Percentiles rank a stretch among this genome's conserved stretches.
phyloP scores from a whole-genome alignment of 2,113 vertebrate genomes.

The Tricholaema leucomelas region DNA sequence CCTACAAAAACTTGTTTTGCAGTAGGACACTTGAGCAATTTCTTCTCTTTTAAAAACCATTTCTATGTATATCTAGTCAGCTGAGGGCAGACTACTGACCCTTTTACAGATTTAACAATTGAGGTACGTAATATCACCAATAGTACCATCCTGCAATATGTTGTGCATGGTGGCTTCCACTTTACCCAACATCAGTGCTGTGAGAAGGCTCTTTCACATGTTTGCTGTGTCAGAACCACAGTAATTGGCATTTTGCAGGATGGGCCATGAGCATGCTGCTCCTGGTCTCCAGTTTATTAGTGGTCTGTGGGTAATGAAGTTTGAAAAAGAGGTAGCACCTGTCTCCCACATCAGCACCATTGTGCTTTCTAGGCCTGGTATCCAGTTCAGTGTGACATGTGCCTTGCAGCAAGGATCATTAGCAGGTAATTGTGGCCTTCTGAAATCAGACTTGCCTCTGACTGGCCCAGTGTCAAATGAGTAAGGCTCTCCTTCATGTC shows the following conservation, averaged over 20 bases:
- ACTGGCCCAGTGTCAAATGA: not conserved
- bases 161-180: not conserved
- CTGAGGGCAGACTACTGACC: not conserved
- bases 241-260: not conserved
- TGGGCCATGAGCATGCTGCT: not conserved
- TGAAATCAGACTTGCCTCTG: not conserved
- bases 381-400: not conserved
- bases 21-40: not conserved
- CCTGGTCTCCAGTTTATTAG: not conserved
- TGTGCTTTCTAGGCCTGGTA: not conserved
- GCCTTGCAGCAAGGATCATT: not conserved
- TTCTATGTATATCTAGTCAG: not conserved
- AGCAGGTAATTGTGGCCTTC: not conserved
- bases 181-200: not conserved
- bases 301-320: not conserved
- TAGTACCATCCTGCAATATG: fast-evolving
- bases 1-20: not conserved
- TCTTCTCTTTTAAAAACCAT: not conserved
- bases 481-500: not conserved
- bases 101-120: not conserved
- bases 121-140: not conserved
- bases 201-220: not conserved
- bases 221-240: not conserved
- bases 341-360: not conserved
- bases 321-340: not conserved